Evolutionary conservation across 2,888 invertebrate genomes (phyloP).

Genomic region (Meteorus cinctellus): DNA sequence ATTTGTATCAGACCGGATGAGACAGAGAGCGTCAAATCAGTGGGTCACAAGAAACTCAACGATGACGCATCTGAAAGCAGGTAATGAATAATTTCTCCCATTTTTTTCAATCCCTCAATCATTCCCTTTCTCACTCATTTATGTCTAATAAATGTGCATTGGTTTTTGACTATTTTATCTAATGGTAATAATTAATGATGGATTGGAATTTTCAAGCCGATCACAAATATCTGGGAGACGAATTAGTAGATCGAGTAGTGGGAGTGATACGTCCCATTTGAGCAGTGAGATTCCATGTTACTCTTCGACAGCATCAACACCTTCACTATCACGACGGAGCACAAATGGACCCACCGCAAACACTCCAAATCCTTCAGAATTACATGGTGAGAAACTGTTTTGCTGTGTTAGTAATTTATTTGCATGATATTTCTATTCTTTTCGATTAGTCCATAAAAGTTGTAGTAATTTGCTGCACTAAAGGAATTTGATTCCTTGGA

Average conservation of each 20-base stretch:
- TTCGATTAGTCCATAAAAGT: too few species aligned
- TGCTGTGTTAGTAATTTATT: not conserved
- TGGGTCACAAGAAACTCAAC: constrained; percentile 59
- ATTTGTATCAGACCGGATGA: constrained; percentile 67
- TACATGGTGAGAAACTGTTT: constrained; percentile 49
- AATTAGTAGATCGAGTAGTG: constrained; percentile 70
- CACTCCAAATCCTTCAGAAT: constrained; percentile 60
- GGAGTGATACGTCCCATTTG: constrained; percentile 70
- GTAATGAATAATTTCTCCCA: constrained; percentile 50
- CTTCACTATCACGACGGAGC: constrained; percentile 75
- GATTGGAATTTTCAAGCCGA: constrained; percentile 56
- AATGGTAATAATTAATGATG: not conserved
- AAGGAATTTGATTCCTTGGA: too few species aligned
- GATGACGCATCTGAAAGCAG: constrained; percentile 66
- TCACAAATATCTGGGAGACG: constrained; percentile 67
- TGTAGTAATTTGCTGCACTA: too few species aligned
- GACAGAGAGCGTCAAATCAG: constrained; percentile 59
- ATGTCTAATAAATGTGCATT: not conserved
- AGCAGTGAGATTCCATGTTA: constrained; percentile 70
- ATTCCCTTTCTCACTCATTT: not conserved
- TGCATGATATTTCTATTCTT: too few species aligned
- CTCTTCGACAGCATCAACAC: constrained; percentile 70
- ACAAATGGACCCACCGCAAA: constrained; percentile 68
- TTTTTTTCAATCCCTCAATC: not conserved
- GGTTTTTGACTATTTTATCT: not conserved